These are phyloP conservation scores for Ispidina picta DNA, from an alignment of 2,797 vertebrate species.

Conservation along the genomic window DNA sequence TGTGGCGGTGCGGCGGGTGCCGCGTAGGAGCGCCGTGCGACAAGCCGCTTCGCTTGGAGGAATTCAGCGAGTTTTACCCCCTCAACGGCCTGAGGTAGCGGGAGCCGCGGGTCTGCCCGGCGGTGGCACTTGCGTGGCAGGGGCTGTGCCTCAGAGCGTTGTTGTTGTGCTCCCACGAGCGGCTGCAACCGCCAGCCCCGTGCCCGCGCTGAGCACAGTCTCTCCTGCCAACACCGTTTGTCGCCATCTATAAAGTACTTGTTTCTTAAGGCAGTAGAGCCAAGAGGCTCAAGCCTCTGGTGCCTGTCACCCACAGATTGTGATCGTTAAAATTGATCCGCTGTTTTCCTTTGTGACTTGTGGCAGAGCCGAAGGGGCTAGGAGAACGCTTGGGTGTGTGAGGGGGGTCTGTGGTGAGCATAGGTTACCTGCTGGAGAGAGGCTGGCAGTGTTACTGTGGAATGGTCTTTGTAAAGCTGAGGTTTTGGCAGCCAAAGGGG, in stretches of 20 bases:
- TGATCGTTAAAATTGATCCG: not conserved
- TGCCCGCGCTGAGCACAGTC: fast-evolving
- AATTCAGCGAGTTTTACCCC: no score
- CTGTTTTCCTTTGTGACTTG: not conserved
- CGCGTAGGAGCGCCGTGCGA: not conserved
- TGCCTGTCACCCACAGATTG: not conserved
- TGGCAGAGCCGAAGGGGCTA: not conserved
- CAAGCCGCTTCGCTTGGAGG: no score
- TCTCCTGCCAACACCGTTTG: fast-evolving
- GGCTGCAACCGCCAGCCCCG: fast-evolving
- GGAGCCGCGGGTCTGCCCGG: not conserved
- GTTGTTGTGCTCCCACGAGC: not conserved
- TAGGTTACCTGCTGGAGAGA: not conserved
- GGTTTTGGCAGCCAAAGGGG: not conserved
- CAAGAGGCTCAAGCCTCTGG: not conserved
- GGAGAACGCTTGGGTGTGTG: not conserved
- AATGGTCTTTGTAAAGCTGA: not conserved
- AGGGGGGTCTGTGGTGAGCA: not conserved
- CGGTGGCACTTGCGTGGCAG: not conserved
- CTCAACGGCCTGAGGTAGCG: fast-evolving
- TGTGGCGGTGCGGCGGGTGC: not conserved
- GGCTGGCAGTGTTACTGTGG: not conserved
- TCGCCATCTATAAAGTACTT: fast-evolving
- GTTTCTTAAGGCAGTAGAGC: not conserved
- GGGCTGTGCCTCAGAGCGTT: not conserved